Evolutionary conservation across 2,113 vertebrate species (phyloP), one percentile per base, ranked within the genome.

Genomic region (Serilophus lunatus): DNA sequence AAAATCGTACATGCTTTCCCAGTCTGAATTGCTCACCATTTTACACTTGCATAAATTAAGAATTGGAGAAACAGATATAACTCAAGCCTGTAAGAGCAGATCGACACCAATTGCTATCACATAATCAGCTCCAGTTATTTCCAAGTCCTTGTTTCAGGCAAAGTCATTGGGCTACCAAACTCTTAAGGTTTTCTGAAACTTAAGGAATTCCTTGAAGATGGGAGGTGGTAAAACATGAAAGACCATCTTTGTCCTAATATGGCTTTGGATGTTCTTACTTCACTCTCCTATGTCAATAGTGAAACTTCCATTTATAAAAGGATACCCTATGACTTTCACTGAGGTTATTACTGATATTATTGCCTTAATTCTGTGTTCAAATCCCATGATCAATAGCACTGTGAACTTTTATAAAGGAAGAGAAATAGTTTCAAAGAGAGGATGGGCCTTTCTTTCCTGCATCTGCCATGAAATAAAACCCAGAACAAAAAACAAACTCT

Each of bases 261-360:
- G 53, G 12, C 5, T 72, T 45, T 45, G 36, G 18, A 49, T 53
- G 36, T n/a, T 83, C 69, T 59, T 77, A 36, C 36, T 86, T 86
- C 17, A 53, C 7, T 51, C 18, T 53, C 7, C 14, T 36, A 24
- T 0, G 0, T 53, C 59, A 65, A 29, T 2, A 77, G 8, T 6
- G 3, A 66, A 66, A 71, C 9, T 18, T 33, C 26, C 26, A 50
- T 50, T 70, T 84, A 35, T 5, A 38, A 63, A 78, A 71, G 19
- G 29, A 84, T 72, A 29, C 6, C 4, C 25, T 11, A 13, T 16
- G 5, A 66, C 78, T 93, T 86, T 71, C 33, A 57, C 42, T 35
- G 42, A 71, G 31, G 42, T 13, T 83, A 3, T 47, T 77, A 44
- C 25, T 38, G 29, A 81, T 31, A 66, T 57, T 88, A 81, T 45